A percentile compares a stretch with the other conserved stretches of the same genome.
These are phyloP conservation scores for Formicarius rufipectus DNA, from an alignment of 2,113 vertebrate genomes.

Conservation along the genomic window DNA sequence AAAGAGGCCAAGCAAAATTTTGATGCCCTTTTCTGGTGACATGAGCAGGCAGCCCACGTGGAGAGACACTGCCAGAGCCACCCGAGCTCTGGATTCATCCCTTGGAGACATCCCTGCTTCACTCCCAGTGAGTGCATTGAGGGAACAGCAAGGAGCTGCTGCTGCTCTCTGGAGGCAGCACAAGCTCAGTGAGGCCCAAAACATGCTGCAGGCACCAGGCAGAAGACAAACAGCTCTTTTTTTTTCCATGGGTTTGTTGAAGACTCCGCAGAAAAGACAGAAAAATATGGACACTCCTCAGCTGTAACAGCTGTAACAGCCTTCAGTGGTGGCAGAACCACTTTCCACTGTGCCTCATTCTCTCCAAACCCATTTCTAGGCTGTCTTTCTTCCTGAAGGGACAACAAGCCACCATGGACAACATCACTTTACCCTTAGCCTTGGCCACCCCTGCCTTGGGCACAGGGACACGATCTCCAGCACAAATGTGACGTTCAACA, in stretches of 20 bases:
- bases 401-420: not conserved
- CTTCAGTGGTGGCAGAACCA: not conserved
- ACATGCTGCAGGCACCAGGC: fast-evolving
- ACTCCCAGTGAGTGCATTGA: not conserved
- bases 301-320: not conserved
- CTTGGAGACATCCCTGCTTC: not conserved
- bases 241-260: fast-evolving
- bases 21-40: not conserved
- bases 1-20: not conserved
- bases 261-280: not conserved
- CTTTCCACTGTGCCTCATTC: not conserved
- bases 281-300: not conserved
- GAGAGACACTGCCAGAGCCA: not conserved
- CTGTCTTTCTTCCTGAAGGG: not conserved
- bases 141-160: not conserved
- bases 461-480: not conserved
- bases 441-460: not conserved
- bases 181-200: fast-evolving
- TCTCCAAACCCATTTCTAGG: not conserved
- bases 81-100: not conserved
- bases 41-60: not conserved
- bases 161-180: not conserved
- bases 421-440: not conserved
- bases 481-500: not conserved
- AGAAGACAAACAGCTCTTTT: not conserved